Evolutionary conservation across 2,888 invertebrate genomes (phyloP).

Genomic region (Aricia artaxerxes): DNA sequence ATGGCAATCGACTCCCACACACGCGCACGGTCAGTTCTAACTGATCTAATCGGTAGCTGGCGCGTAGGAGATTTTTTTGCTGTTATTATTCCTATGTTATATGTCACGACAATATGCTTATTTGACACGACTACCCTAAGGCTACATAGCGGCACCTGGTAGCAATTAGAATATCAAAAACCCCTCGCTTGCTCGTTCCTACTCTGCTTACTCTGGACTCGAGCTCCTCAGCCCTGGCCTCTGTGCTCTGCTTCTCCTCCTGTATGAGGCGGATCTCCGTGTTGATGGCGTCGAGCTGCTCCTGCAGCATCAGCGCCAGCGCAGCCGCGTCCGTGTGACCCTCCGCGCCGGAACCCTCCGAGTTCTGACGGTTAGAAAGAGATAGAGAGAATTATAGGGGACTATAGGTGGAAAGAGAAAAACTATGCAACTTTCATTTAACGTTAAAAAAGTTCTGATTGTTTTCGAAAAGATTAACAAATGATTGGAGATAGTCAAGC

Average conservation of each 20-base stretch:
- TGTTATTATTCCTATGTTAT: too few relatives aligned
- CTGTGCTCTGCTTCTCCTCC: conserved; percentile 98
- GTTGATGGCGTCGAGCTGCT: conserved; percentile 99
- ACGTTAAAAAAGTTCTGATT: too few relatives aligned
- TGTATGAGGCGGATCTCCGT: conserved; percentile 96
- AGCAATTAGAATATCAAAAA: too few relatives aligned
- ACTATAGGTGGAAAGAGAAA: background rate
- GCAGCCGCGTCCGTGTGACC: conserved; percentile 97
- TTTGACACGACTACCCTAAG: too few relatives aligned
- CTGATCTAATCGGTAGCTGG: too few relatives aligned
- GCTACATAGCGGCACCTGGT: too few relatives aligned
- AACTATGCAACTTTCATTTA: background rate
- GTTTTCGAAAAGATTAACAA: too few relatives aligned
- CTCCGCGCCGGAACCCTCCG: conserved; percentile 69
- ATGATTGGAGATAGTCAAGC: too few relatives aligned
- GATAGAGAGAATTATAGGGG: background rate
- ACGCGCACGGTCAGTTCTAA: too few relatives aligned
- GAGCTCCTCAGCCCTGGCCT: conserved; percentile 97
- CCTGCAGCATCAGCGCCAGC: conserved; percentile 98
- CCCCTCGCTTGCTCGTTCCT: background rate
- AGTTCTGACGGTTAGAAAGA: conserved; percentile 54
- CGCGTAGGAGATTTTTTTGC: too few relatives aligned
- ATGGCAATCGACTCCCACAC: too few relatives aligned
- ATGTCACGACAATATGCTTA: too few relatives aligned
- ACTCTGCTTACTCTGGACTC: conserved; percentile 87